Percentiles rank a stretch among this genome's conserved stretches.
These are phyloP conservation scores for Drepana falcataria DNA, from an alignment of 2,888 invertebrate species.

Conservation along the genomic window DNA sequence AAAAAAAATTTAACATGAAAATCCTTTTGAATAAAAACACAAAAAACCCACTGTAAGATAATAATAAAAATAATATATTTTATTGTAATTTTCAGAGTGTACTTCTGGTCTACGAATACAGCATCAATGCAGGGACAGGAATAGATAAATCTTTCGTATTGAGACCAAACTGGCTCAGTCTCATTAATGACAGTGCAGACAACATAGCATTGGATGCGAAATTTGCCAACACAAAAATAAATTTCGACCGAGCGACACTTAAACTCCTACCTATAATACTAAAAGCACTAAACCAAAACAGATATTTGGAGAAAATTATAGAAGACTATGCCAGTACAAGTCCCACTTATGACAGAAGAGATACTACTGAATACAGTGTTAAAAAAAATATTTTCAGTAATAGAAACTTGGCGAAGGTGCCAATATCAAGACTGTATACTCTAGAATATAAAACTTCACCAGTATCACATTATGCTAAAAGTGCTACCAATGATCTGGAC, in stretches of 20 bases:
- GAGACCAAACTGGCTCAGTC: slow-evolving; percentile 40
- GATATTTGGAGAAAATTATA: slow-evolving; percentile 40
- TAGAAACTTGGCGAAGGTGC: slow-evolving; percentile 40
- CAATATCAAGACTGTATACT: slow-evolving; percentile 36
- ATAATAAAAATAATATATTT: no score
- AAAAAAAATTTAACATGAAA: no score
- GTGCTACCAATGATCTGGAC: slow-evolving; percentile 48
- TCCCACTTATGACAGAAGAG: slow-evolving; percentile 23
- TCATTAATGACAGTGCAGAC: slow-evolving; percentile 43
- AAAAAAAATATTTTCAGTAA: slow-evolving; percentile 38
- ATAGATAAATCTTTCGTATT: slow-evolving; percentile 17
- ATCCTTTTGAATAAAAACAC: no score
- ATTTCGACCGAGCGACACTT: slow-evolving; percentile 38
- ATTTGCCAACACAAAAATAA: slow-evolving; percentile 30
- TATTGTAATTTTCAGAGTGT: slow-evolving; percentile 48
- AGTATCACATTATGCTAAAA: slow-evolving; percentile 34
- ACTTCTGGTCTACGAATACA: slow-evolving; percentile 57
- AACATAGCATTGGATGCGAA: slow-evolving; percentile 32
- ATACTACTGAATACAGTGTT: slow-evolving; percentile 33
- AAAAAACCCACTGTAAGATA: no score
- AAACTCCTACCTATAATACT: slow-evolving; percentile 52
- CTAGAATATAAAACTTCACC: slow-evolving; percentile 52
- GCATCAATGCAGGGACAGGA: slow-evolving; percentile 30
- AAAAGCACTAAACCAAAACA: slow-evolving; percentile 50
- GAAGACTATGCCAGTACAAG: slow-evolving; percentile 40